phyloP scores from a whole-genome alignment of 1,140 invertebrate species.

The Platyura marginata region DNA sequence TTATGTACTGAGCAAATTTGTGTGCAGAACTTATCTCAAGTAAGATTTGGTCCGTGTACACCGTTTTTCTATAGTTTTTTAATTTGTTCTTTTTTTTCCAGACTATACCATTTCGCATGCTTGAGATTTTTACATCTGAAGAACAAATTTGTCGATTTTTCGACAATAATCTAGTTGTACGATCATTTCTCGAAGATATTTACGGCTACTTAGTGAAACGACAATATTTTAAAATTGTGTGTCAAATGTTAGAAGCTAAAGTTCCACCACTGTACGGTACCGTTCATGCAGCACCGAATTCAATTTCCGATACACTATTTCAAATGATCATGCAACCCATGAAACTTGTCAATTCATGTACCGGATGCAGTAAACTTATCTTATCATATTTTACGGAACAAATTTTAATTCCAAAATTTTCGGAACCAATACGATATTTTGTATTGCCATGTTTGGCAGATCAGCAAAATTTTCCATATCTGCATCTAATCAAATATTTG shows the following conservation, averaged over 20 bases:
- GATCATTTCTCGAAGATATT: conserved; percentile 25
- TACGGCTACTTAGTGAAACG: conserved; percentile 18
- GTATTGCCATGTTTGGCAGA: conserved; percentile 32
- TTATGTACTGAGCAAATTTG: conserved; percentile 16
- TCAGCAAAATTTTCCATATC: conserved; percentile 29
- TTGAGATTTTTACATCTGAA: conserved; percentile 56
- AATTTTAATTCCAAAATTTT: conserved; percentile 31
- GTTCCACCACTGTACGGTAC: conserved; percentile 51
- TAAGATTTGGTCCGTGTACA: too few relatives aligned
- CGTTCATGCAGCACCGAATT: conserved; percentile 48
- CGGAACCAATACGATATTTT: conserved; percentile 33
- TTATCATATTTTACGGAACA: conserved; percentile 25
- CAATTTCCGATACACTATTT: conserved; percentile 50
- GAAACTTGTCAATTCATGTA: conserved; percentile 22
- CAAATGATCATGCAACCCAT: conserved; percentile 60
- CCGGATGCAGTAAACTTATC: conserved; percentile 7
- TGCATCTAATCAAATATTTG: conserved; percentile 20
- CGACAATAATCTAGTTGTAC: conserved; percentile 24
- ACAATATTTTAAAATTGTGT: conserved; percentile 57
- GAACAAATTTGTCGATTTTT: conserved; percentile 30
- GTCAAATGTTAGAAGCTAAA: conserved; percentile 46
- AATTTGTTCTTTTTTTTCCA: too few relatives aligned
- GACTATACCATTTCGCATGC: conserved; percentile 55
- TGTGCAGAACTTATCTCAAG: conserved; percentile 13
- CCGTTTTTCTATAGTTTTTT: too few relatives aligned